Evolutionary conservation across 2,888 invertebrate genomes (phyloP).

Genomic region (Empis stercorea): DNA sequence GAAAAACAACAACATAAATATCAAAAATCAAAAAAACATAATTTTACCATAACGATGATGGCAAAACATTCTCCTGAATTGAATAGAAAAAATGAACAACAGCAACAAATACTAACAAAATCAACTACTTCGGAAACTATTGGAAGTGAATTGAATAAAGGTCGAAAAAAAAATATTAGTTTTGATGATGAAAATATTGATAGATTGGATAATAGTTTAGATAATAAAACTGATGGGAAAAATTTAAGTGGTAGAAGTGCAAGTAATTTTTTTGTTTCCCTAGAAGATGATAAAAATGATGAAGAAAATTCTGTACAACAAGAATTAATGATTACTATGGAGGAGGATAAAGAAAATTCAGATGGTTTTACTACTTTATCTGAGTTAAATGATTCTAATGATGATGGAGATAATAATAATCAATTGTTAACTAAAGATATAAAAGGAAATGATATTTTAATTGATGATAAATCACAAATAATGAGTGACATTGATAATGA

Average conservation of each 20-base stretch:
- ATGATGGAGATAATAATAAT: constrained; percentile 4
- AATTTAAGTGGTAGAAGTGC: too few species aligned
- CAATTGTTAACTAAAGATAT: background rate
- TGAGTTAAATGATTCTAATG: constrained; percentile 32
- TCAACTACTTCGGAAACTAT: constrained; percentile 16
- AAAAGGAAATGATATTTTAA: constrained; percentile 11
- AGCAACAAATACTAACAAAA: background rate
- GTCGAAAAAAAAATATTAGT: constrained; percentile 15
- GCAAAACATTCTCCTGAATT: background rate
- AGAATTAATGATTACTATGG: background rate
- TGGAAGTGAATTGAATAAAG: constrained; percentile 22
- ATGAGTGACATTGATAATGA: constrained; percentile 36
- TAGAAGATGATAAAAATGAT: constrained; percentile 8
- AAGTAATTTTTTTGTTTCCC: constrained; percentile 5
- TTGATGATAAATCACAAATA: constrained; percentile 35
- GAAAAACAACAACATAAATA: background rate
- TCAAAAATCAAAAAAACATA: constrained; percentile 7
- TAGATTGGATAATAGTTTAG: too few species aligned
- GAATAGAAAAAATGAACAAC: constrained; percentile 9
- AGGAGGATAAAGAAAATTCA: constrained; percentile 24
- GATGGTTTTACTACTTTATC: constrained; percentile 32
- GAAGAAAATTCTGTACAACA: background rate
- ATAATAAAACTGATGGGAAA: too few species aligned
- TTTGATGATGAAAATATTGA: constrained; percentile 16
- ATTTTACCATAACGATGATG: constrained; percentile 7